Conservation (phyloP, 2,797 vertebrate species). For the Triplophysa yarkandensis region DNA sequence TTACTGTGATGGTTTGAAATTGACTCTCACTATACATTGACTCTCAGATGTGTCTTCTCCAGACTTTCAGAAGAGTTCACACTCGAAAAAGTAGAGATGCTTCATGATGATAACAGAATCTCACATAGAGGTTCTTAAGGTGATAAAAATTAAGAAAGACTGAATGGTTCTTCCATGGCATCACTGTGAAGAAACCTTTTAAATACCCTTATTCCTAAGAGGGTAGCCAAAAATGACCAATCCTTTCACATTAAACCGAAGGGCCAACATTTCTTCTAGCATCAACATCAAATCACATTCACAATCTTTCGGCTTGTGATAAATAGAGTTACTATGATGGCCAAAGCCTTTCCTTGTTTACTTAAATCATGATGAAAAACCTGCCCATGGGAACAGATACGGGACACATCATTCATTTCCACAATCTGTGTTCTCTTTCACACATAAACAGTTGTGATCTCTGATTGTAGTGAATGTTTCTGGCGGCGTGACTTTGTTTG, state of each 20-base stretch:
- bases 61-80: too few species aligned
- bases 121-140: too few species aligned
- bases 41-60: too few species aligned
- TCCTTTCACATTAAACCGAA: background rate
- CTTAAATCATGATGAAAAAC: conserved; percentile 23
- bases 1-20: too few species aligned
- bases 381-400: conserved; percentile 35
- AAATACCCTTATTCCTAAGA: too few species aligned
- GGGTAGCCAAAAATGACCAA: too few species aligned
- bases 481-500: conserved; percentile 65
- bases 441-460: conserved; percentile 70
- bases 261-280: background rate
- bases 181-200: too few species aligned
- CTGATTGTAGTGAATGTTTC: conserved; percentile 58
- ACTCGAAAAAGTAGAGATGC: too few species aligned
- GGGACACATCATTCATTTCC: conserved; percentile 49
- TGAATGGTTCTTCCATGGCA: too few species aligned
- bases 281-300: background rate
- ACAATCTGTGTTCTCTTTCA: conserved; percentile 64
- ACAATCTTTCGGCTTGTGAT: background rate
- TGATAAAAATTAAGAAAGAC: too few species aligned
- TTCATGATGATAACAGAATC: too few species aligned
- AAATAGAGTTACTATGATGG: background rate
- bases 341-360: conserved; percentile 22
- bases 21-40: too few species aligned